Base-by-base conservation (phyloP, 1,140 invertebrate species). In the Harpegnathos saltator region DNA sequence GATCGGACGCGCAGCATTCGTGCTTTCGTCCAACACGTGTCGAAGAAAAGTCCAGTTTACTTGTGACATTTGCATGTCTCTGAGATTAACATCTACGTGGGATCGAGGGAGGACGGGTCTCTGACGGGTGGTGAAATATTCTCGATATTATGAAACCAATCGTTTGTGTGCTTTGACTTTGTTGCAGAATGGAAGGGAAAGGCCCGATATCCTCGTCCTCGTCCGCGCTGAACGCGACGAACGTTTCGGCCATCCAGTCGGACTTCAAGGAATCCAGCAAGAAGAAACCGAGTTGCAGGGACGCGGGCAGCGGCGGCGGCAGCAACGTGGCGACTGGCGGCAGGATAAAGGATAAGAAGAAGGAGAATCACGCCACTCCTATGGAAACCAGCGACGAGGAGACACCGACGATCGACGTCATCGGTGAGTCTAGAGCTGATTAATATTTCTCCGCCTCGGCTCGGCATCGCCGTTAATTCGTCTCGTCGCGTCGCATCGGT, bases 321-420 rank as follows among this genome's bases (percentile, higher is more conserved):
- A 82, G 38, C 29, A 82, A 65, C 7, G 83, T 88, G 17, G 75
- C 86, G 5, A 85, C 84, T 26, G 86, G 87, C 63, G 86, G 89
- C 26, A 93, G 91, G 62, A 89, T 93, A 58, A 94, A 94, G 75
- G 94, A 94, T 33, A 94, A 94, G 78, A 94, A 94, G 83, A 94
- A 94, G 74, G 93, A 94, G 48, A 94, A 94, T 72, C 94, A 94
- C 61, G 86, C 92, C 26, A 91, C 87, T 11, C 91, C 93, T 0
- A 93, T 94, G 93, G 94, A 94, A 52, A 94, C 94, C 5, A 94
- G 93, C 65, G 94, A 94, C 81, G 94, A 94, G 44, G 94, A 94
- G 15, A 90, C 94, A 4, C 93, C 94, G 61, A 80, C 90, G 0
- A 89, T 91, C 29, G 94, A 94, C 52, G 84, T 90, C 5, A 90